Conservation (phyloP, 2,113 vertebrate genomes). For the Probosciger aterrimus region DNA sequence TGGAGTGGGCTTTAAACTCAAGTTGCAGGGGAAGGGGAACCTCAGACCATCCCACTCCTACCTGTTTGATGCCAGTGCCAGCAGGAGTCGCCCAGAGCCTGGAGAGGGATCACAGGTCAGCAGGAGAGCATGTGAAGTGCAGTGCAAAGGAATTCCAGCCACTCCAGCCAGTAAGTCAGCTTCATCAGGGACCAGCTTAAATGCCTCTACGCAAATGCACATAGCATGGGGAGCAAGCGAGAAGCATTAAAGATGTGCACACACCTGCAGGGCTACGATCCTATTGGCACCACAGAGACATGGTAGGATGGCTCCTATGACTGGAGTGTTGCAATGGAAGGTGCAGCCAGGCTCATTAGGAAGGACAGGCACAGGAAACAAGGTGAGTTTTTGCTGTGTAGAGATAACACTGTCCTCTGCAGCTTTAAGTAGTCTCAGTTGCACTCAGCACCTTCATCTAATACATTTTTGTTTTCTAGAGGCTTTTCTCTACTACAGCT, state of each 20-base stretch:
- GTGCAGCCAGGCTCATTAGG: neutral
- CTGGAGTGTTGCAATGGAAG: neutral
- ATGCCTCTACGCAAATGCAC: neutral
- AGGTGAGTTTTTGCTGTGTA: neutral
- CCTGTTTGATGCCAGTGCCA: neutral
- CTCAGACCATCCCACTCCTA: neutral
- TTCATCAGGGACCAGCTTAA: neutral
- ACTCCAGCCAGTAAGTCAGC: neutral
- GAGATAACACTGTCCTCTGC: neutral
- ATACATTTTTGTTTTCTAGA: neutral
- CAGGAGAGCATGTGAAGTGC: neutral
- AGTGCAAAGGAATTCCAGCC: neutral
- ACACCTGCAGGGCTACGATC: fast-evolving
- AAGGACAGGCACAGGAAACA: neutral
- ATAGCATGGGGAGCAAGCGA: neutral
- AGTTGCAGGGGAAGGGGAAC: neutral
- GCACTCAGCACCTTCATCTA: neutral
- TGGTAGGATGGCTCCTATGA: neutral
- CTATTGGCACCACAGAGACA: neutral
- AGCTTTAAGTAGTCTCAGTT: neutral
- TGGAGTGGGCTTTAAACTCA: neutral
- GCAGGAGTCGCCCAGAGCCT: neutral
- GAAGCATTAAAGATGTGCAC: fast-evolving
- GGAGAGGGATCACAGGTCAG: neutral
- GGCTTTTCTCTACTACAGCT: neutral